These are phyloP conservation scores for Emydoidea blandingii DNA, from an alignment of 2,797 vertebrate species.

Conservation along the genomic window DNA sequence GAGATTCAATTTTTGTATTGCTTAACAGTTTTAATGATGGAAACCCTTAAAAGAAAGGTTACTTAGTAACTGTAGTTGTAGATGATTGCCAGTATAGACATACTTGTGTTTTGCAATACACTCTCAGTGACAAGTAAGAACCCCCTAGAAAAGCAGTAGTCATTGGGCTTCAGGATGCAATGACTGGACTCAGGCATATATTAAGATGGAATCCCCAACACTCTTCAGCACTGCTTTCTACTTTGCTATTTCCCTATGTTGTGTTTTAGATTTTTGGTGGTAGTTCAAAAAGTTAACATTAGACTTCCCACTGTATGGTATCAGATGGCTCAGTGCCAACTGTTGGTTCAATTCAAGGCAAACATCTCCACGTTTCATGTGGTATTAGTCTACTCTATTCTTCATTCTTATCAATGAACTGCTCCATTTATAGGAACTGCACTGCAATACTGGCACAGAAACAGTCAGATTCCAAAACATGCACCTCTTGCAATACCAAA, in stretches of 20 bases:
- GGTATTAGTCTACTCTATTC: background rate
- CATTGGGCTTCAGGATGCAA: background rate
- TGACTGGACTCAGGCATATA: background rate
- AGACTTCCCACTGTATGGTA: background rate
- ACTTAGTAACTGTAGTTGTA: background rate
- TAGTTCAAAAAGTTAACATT: background rate
- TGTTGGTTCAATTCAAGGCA: background rate
- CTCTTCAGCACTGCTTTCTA: background rate
- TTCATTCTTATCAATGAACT: background rate
- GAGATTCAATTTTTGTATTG: background rate
- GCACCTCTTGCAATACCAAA: background rate
- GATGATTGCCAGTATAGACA: background rate
- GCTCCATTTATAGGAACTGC: background rate
- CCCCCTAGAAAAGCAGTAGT: background rate
- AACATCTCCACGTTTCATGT: background rate
- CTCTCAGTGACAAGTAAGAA: background rate
- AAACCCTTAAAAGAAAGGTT: background rate
- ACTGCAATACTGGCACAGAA: background rate
- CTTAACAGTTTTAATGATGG: background rate
- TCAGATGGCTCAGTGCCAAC: background rate
- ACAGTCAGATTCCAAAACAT: background rate
- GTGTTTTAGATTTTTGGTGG: background rate
- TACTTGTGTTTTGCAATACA: background rate
- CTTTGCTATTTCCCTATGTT: background rate
- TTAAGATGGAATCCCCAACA: background rate